Percentiles rank a stretch among this genome's conserved stretches.
Evolutionary conservation across 1,140 invertebrate genomes (phyloP).

Genomic region (Brachionus rotundiformis): DNA sequence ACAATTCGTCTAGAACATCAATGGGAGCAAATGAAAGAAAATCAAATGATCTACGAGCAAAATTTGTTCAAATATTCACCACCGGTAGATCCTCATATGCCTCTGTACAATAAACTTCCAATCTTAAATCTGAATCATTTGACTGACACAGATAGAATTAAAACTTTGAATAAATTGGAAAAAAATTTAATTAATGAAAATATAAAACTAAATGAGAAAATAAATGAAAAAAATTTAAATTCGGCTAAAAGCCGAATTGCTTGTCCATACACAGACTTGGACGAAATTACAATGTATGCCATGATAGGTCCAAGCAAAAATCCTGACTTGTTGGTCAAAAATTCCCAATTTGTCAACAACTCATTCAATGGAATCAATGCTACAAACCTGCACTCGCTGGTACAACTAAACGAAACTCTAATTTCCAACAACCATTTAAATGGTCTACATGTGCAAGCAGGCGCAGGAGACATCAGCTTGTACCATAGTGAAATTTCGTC

Average conservation of each 20-base stretch:
- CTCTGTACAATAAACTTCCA: background rate
- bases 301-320: constrained; percentile 36
- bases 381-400: constrained; percentile 17
- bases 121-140: background rate
- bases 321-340: background rate
- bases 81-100: background rate
- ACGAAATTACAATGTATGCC: constrained; percentile 51
- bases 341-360: constrained; percentile 39
- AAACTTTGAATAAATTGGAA: background rate
- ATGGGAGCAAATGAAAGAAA: constrained; percentile 24
- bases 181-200: background rate
- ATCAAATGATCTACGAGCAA: constrained; percentile 29
- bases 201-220: constrained; percentile 11
- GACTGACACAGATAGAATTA: background rate
- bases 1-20: background rate
- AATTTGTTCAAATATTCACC: constrained; percentile 8
- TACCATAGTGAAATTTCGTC: constrained; percentile 80
- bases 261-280: constrained; percentile 29
- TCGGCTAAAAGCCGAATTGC: background rate
- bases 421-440: constrained; percentile 21
- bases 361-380: constrained; percentile 43
- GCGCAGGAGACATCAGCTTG: constrained; percentile 25
- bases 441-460: constrained; percentile 39
- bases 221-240: constrained; percentile 4
- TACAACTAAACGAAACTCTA: constrained; percentile 40